Percentiles rank a stretch among this genome's conserved stretches.
phyloP scores from a whole-genome alignment of 2,113 vertebrate genomes.

The Otis tarda region DNA sequence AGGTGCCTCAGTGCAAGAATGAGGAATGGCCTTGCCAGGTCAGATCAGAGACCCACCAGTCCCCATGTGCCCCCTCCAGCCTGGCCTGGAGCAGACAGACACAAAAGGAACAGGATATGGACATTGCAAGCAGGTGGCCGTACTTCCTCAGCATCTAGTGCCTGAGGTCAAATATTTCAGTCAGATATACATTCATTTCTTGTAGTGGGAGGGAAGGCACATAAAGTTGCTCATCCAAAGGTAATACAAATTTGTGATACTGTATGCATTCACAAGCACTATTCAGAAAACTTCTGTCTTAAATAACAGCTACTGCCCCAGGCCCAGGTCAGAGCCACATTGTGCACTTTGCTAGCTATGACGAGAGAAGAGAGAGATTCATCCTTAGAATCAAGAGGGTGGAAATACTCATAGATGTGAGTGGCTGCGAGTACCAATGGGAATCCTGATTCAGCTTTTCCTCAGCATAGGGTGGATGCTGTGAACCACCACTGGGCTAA shows the following conservation, averaged over 20 bases:
- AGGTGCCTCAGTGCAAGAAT: background rate
- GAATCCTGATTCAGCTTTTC: background rate
- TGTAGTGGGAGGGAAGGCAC: background rate
- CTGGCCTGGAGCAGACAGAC: accelerated
- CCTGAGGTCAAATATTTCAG: background rate
- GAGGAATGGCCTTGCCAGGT: background rate
- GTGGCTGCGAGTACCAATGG: background rate
- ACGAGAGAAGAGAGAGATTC: background rate
- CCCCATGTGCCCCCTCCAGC: background rate
- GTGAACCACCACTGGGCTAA: background rate
- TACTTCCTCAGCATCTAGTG: background rate
- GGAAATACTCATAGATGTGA: background rate
- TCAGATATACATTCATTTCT: background rate
- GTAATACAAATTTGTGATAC: background rate
- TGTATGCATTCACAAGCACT: background rate
- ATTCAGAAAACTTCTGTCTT: background rate
- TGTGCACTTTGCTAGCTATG: background rate
- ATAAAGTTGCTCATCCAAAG: background rate
- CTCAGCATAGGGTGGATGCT: background rate
- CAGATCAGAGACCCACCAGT: background rate
- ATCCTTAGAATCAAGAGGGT: background rate
- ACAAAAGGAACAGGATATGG: background rate
- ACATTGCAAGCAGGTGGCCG: background rate
- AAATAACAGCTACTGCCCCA: background rate
- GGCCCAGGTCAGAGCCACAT: background rate